Evolutionary conservation across 2,113 vertebrate genomes (phyloP).

Genomic region (Hemibagrus wyckioides): DNA sequence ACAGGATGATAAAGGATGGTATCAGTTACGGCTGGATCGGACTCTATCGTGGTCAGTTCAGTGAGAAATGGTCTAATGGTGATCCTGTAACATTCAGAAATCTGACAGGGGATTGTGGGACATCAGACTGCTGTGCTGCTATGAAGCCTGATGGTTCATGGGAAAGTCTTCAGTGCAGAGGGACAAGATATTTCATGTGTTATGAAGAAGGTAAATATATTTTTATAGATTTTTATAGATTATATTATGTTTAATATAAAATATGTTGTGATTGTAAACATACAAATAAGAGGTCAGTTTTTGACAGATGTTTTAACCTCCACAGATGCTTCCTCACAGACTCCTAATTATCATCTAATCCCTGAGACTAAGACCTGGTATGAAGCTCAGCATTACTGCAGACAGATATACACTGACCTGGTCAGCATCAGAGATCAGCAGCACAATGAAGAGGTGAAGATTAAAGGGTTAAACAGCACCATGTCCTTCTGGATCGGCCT

Average conservation of each 20-base stretch:
- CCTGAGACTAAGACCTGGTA: background rate
- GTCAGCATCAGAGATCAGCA: too few species aligned
- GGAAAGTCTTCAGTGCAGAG: conserved; percentile 37
- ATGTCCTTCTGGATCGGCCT: too few species aligned
- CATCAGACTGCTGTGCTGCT: background rate
- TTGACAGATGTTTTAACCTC: background rate
- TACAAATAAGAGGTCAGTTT: too few species aligned
- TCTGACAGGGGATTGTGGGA: background rate
- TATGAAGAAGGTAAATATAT: conserved; percentile 58
- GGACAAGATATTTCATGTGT: conserved; percentile 55
- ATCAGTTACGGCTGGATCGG: conserved; percentile 42
- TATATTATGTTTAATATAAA: too few species aligned
- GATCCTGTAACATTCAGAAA: accelerated
- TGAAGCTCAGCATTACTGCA: background rate
- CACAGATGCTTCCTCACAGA: background rate
- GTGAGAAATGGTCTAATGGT: conserved; percentile 59
- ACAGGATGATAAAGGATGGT: accelerated
- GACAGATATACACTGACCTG: too few species aligned
- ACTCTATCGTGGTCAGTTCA: accelerated
- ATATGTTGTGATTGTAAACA: too few species aligned
- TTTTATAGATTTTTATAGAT: too few species aligned
- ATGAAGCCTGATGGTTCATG: conserved; percentile 2
- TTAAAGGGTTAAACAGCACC: too few species aligned
- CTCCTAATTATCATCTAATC: background rate
- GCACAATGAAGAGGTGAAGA: too few species aligned